Conservation (phyloP, 2,113 vertebrate species). For the Ornithorhynchus anatinus region DNA sequence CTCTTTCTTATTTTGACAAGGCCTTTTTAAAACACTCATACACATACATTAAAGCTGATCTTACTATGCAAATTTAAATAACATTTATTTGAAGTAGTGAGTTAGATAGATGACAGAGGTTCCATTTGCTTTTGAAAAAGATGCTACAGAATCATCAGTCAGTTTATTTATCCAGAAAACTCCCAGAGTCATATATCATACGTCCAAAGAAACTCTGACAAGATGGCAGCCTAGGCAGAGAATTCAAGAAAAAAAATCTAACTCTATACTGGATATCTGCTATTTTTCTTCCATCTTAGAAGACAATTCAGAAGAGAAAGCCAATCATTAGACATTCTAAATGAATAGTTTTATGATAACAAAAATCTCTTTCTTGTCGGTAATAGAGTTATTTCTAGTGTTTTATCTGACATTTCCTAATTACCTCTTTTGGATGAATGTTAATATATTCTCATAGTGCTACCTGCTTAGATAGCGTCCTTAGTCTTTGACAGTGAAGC, state of each 20-base stretch:
- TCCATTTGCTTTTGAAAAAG: neutral
- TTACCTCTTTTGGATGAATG: conserved; percentile 19
- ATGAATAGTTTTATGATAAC: conserved; percentile 19
- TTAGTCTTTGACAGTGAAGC: conserved; percentile 3
- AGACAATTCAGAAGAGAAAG: neutral
- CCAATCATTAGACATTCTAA: conserved; percentile 18
- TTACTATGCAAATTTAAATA: neutral
- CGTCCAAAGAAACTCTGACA: conserved; percentile 4
- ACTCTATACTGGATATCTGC: neutral
- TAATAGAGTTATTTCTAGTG: neutral
- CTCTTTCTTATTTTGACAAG: neutral
- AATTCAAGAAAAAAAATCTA: conserved; percentile 14
- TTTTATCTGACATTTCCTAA: conserved; percentile 34
- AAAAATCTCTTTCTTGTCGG: conserved; percentile 7
- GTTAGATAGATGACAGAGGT: neutral
- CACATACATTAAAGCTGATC: neutral
- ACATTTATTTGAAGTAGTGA: neutral
- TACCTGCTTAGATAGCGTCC: conserved; percentile 15
- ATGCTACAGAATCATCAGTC: neutral
- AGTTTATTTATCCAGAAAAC: neutral
- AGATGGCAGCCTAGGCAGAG: neutral
- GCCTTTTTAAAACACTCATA: neutral
- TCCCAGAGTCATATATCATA: neutral
- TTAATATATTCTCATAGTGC: conserved; percentile 27
- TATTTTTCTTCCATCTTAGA: conserved; percentile 2